Conservation (phyloP, 30 jellyfish, hydroid and myxozoan species). For the Hydractinia symbiolongicarpus region DNA sequence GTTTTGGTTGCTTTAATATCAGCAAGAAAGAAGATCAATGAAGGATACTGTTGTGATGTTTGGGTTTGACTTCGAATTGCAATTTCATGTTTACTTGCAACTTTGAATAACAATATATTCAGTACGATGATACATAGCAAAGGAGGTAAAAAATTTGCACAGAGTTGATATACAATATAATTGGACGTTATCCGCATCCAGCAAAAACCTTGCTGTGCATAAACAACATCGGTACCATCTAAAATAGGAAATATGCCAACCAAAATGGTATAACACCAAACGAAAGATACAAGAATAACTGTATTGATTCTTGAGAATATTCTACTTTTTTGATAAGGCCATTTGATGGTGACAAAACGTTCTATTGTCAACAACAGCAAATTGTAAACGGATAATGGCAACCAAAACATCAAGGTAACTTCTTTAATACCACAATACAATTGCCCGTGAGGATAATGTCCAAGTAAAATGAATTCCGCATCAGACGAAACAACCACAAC, state of each 20-base stretch:
- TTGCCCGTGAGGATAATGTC: constrained; percentile 7
- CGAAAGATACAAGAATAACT: neutral
- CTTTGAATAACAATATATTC: neutral
- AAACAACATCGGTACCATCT: neutral
- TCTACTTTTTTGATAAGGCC: neutral
- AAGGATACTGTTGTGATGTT: neutral
- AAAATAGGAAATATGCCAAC: constrained; percentile 6
- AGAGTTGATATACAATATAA: neutral
- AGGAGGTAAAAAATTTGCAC: neutral
- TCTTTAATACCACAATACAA: constrained; percentile 18
- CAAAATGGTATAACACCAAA: constrained; percentile 13
- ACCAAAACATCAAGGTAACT: constrained; percentile 14
- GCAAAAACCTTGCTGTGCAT: neutral
- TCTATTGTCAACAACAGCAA: constrained; percentile 20
- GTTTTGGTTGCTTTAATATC: constrained; percentile 27
- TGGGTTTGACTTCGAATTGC: neutral
- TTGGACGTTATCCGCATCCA: neutral
- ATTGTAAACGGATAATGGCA: constrained; percentile 25
- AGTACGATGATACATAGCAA: neutral
- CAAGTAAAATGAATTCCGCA: constrained; percentile 21
- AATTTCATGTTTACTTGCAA: constrained; percentile 11
- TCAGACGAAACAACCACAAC: constrained; percentile 21
- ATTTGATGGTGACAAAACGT: constrained; percentile 3
- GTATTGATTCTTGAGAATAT: neutral
- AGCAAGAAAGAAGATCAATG: neutral